These are phyloP conservation scores for Tragelaphus imberbis DNA, from an alignment of 2,113 vertebrate genomes.

Conservation along the genomic window DNA sequence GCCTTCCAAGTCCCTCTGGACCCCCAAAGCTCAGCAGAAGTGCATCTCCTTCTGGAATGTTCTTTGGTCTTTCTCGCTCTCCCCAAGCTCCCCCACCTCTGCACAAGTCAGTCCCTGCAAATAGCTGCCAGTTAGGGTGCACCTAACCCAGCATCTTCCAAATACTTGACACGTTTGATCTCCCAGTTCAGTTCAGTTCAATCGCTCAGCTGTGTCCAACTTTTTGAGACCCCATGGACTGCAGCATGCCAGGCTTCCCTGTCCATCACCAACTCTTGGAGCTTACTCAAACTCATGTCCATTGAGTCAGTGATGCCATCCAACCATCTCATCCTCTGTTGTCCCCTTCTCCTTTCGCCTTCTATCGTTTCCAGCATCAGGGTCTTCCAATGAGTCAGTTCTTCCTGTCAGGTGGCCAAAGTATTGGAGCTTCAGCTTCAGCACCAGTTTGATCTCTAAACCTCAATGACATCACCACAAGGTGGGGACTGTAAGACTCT, in stretches of 20 bases:
- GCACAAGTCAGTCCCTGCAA: neutral
- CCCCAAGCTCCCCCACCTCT: neutral
- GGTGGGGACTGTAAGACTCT: neutral
- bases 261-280: neutral
- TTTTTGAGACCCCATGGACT: neutral
- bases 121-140: neutral
- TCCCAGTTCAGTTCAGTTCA: neutral
- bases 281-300: neutral
- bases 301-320: neutral
- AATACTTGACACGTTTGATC: neutral
- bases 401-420: neutral
- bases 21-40: neutral
- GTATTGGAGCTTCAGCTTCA: neutral
- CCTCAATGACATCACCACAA: neutral
- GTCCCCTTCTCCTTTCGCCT: neutral
- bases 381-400: neutral
- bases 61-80: neutral
- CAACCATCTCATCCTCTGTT: neutral
- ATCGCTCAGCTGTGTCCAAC: neutral
- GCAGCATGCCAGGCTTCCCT: neutral
- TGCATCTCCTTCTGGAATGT: neutral
- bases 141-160: neutral
- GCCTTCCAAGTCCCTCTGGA: neutral
- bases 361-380: neutral
- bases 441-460: neutral